phyloP scores from a whole-genome alignment of 2,888 invertebrate genomes.

The Lepidonotus clava region DNA sequence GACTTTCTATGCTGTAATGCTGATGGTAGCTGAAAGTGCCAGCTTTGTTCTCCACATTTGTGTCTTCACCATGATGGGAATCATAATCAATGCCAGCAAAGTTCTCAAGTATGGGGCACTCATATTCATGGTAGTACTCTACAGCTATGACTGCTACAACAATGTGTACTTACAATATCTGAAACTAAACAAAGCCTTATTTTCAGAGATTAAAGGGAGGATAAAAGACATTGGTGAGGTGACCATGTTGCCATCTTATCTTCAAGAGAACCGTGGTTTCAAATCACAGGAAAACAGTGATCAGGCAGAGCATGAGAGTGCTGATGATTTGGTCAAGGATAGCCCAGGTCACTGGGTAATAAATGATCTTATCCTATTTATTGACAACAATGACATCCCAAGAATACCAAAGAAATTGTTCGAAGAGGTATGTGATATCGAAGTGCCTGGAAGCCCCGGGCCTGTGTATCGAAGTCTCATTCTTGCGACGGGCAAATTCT shows the following conservation, averaged over 20 bases:
- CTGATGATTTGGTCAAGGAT: constrained; percentile 57
- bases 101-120: constrained; percentile 77
- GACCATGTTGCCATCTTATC: constrained; percentile 74
- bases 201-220: constrained; percentile 76
- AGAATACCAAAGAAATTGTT: constrained; percentile 76
- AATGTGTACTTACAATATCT: constrained; percentile 78
- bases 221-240: constrained; percentile 75
- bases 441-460: constrained; percentile 77
- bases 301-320: constrained; percentile 67
- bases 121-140: constrained; percentile 77
- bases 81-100: constrained; percentile 77
- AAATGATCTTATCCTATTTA: constrained; percentile 75
- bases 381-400: constrained; percentile 77
- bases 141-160: constrained; percentile 78
- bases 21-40: constrained; percentile 58
- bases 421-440: constrained; percentile 74
- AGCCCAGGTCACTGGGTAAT: constrained; percentile 70
- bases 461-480: constrained; percentile 77
- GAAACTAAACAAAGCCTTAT: constrained; percentile 75
- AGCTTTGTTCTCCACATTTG: constrained; percentile 46
- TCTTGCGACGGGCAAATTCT: constrained; percentile 77
- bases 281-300: constrained; percentile 72
- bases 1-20: constrained; percentile 65
- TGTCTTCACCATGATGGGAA: constrained; percentile 78
- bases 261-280: constrained; percentile 77